These are phyloP conservation scores for Antennarius maculatus DNA, from an alignment of 2,797 vertebrate genomes.

Conservation along the genomic window DNA sequence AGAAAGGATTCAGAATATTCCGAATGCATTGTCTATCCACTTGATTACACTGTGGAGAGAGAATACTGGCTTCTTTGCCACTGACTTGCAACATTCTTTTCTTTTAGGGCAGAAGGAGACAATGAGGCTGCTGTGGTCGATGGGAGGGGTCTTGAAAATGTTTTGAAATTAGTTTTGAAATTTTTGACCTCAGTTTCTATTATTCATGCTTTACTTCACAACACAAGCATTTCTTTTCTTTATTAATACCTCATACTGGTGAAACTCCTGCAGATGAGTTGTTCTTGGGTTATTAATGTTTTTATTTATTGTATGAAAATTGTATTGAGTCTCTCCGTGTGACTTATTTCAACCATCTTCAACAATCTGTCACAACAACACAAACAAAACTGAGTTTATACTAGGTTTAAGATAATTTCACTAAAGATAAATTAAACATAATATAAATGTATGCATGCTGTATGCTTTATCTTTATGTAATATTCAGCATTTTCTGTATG, in stretches of 20 bases:
- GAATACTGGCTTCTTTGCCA: not conserved
- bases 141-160: not conserved
- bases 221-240: not conserved
- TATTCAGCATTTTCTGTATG: too few species aligned
- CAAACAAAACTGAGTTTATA: too few species aligned
- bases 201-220: not conserved
- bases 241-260: not conserved
- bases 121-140: not conserved
- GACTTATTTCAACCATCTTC: too few species aligned
- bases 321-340: too few species aligned
- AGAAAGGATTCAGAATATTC: not conserved
- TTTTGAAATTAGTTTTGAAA: too few species aligned
- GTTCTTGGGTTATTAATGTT: not conserved
- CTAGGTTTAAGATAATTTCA: too few species aligned
- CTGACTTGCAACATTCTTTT: not conserved
- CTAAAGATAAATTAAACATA: too few species aligned
- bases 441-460: too few species aligned
- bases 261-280: not conserved
- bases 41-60: not conserved
- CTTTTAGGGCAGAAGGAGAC: not conserved
- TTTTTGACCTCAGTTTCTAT: too few species aligned
- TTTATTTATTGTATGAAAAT: not conserved
- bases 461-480: too few species aligned
- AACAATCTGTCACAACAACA: too few species aligned
- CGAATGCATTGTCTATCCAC: not conserved